Conservation (phyloP, 2,113 vertebrate genomes). For the Butastur rufipennis region DNA sequence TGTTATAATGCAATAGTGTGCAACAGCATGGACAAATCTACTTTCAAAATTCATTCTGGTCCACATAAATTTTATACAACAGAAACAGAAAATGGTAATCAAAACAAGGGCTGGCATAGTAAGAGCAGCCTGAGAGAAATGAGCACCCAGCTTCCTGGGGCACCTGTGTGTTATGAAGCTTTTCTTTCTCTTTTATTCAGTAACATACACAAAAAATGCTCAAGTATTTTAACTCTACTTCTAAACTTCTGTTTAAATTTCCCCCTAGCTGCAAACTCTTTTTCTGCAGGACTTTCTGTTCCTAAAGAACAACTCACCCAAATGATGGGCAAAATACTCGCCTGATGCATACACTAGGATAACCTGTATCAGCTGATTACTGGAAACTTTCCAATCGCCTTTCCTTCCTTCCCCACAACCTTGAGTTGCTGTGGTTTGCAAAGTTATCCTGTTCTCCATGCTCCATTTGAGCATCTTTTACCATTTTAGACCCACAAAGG, state of each 20-base stretch:
- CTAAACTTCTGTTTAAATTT: background rate
- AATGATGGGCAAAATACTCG: background rate
- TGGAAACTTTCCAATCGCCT: background rate
- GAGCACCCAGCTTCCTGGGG: background rate
- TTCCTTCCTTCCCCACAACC: background rate
- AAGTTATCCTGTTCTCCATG: background rate
- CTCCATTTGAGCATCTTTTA: background rate
- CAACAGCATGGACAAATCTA: background rate
- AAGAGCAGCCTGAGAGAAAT: background rate
- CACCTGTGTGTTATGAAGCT: background rate
- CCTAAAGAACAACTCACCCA: background rate
- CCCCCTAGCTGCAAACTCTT: background rate
- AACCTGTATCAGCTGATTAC: background rate
- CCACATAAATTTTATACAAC: background rate
- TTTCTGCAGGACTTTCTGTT: background rate
- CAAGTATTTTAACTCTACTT: background rate
- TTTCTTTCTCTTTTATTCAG: background rate
- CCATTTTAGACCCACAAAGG: background rate
- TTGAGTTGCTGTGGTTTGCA: background rate
- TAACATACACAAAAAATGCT: background rate
- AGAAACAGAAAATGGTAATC: background rate
- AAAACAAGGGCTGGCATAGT: background rate
- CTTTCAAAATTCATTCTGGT: background rate
- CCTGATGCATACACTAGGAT: background rate
- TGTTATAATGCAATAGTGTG: background rate